A percentile compares a stretch with the other conserved stretches of the same genome.
Conservation (phyloP, 2,888 invertebrate genomes). For the Therioaphis trifolii region DNA sequence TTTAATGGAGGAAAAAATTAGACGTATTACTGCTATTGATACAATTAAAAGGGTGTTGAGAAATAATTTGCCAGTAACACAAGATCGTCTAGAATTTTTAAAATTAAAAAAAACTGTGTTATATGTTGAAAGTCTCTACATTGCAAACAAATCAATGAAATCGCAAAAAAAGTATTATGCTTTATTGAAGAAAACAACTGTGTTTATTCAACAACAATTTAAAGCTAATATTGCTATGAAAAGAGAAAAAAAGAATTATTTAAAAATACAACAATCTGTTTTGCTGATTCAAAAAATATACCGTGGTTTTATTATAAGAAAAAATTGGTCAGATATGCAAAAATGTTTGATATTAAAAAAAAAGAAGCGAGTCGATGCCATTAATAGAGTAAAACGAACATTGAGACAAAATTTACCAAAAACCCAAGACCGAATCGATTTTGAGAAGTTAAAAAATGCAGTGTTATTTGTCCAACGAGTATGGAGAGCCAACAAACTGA, state of each 20-base stretch:
- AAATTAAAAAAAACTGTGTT: conserved; percentile 43
- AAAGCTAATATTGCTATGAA: conserved; percentile 46
- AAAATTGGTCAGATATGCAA: background rate
- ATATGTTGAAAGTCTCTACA: conserved; percentile 41
- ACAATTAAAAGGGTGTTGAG: conserved; percentile 13
- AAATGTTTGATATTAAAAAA: background rate
- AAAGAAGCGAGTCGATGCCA: background rate
- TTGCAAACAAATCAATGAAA: conserved; percentile 44
- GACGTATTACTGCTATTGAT: background rate
- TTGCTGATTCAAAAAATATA: conserved; percentile 42
- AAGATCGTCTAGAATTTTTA: conserved; percentile 7
- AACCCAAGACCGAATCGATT: conserved; percentile 7
- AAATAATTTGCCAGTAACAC: conserved; percentile 22
- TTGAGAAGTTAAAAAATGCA: conserved; percentile 9
- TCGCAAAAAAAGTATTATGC: background rate
- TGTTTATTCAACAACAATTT: conserved; percentile 51
- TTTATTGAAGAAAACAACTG: background rate
- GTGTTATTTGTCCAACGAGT: background rate
- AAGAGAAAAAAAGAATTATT: conserved; percentile 34
- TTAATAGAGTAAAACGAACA: conserved; percentile 20
- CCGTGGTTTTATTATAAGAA: conserved; percentile 3
- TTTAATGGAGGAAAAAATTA: background rate
- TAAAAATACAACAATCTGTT: background rate
- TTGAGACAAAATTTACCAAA: conserved; percentile 2
- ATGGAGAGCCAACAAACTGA: conserved; percentile 33